Percentiles rank a stretch among this genome's conserved stretches.
These are phyloP conservation scores for Neoniphon sammara DNA, from an alignment of 2,797 vertebrate species.

Conservation along the genomic window DNA sequence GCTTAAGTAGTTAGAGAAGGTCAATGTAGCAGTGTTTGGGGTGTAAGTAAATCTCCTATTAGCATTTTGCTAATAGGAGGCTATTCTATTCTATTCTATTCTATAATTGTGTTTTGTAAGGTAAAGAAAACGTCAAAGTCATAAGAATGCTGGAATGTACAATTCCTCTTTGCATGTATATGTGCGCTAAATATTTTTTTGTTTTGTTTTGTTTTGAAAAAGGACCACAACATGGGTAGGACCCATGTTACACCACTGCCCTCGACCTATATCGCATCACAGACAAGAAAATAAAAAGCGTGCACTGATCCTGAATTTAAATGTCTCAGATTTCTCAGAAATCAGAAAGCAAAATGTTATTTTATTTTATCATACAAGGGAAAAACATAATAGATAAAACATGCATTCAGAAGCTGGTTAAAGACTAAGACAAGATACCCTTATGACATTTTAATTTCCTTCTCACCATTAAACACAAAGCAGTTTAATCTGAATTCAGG, in stretches of 20 bases:
- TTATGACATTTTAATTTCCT: constrained; percentile 5
- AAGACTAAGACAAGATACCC: background rate
- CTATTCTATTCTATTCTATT: no score
- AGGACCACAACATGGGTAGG: no score
- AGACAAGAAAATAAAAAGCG: constrained; percentile 4
- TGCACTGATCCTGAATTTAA: constrained; percentile 1
- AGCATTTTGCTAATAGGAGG: constrained; percentile 45
- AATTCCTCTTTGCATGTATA: no score
- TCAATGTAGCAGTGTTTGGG: no score
- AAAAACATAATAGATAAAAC: constrained; percentile 16
- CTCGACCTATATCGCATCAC: background rate
- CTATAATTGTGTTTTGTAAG: constrained; percentile 30
- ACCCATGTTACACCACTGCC: no score
- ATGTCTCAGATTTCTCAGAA: constrained; percentile 17
- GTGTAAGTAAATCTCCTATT: constrained; percentile 18
- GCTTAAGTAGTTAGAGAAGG: no score
- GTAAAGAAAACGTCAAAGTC: constrained; percentile 25
- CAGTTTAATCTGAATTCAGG: background rate
- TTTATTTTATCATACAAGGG: constrained; percentile 3
- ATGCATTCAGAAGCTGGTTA: background rate
- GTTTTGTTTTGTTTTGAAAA: no score
- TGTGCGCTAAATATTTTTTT: constrained; percentile 1
- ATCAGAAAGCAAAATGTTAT: background rate
- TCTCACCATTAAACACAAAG: constrained; percentile 1
- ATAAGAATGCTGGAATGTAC: no score